Base-by-base conservation (phyloP, 1,140 invertebrate genomes). In the Drosophila simulans region DNA sequence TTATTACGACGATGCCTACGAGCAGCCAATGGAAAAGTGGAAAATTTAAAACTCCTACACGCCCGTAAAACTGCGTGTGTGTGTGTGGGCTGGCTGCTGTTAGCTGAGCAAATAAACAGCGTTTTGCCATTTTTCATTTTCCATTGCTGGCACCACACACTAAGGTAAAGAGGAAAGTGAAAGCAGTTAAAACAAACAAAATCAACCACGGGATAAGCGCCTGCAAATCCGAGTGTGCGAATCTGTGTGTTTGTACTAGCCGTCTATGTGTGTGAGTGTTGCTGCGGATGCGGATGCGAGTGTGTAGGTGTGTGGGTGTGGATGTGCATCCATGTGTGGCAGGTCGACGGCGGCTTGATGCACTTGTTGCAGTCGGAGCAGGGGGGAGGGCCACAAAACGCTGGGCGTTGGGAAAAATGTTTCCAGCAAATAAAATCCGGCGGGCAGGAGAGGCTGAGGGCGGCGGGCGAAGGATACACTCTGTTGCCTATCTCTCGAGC, bases 111-210 rank as follows among this genome's bases (percentile, higher is more conserved):
- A 86, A 88, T 83, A 88, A 88, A 88, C 79, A 76, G 64, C 60
- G 52, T 49, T 83, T 88, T 70, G 74, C 79, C 79, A 88, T 85
- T 88, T 86, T 86, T 86, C 83, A 88, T 88, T 82, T 68, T 88
- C 86, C 83, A 88, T 88, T 82, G 60, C 51, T 75, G 45, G 48
- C 54, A 43, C 51, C 46, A 27, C 54, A 34, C 20, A 27, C 35
- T 25, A 12, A 48, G 49, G 59, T 65, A 83, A 86, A 88, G 83
- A 78, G 75, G 60, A 86, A 86, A 88, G 71, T 83, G 79, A 89
- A 86, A 88, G 76, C 84, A 80, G 78, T 80, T 86, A 73, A 86
- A 83, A 70, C 84, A 86, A 88, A 89, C 66, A 58, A 83, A 83
- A 86, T 86, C 83, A 86, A 88, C 88, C 71, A 65, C 57, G 48